phyloP scores from a whole-genome alignment of 2,797 vertebrate species.

The Syncerus caffer region DNA sequence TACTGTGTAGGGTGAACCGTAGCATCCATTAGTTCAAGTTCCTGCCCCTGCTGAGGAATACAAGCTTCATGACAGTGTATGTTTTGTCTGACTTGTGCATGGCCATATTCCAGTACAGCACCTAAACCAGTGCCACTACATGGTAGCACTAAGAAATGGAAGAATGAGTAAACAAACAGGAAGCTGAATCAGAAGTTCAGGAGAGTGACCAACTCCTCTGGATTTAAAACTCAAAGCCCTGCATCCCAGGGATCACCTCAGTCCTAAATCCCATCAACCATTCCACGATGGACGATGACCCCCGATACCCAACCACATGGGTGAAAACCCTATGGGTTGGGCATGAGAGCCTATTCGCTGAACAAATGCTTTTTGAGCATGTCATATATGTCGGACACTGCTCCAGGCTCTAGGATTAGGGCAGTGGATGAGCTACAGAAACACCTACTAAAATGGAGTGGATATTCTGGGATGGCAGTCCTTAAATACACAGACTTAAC shows the following conservation, averaged over 20 bases:
- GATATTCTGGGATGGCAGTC: neutral
- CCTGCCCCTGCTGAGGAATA: neutral
- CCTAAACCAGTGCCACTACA: neutral
- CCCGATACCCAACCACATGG: neutral
- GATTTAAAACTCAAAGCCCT: neutral
- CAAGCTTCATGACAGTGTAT: neutral
- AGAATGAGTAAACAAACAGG: neutral
- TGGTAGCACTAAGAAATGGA: neutral
- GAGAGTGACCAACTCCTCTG: neutral
- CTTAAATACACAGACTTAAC: neutral
- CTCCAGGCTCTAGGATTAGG: neutral
- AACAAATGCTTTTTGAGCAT: neutral
- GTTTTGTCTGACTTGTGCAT: neutral
- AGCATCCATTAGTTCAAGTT: neutral
- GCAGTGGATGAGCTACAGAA: neutral
- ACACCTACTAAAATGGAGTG: neutral
- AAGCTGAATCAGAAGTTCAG: neutral
- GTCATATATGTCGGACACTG: neutral
- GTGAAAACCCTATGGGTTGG: neutral
- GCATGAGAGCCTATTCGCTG: neutral
- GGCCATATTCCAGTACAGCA: neutral
- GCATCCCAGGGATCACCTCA: neutral
- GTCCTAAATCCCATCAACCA: neutral
- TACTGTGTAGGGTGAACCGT: neutral
- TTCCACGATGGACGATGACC: neutral